Conservation (phyloP, 1,140 invertebrate genomes). For the Cotesia glomerata region DNA sequence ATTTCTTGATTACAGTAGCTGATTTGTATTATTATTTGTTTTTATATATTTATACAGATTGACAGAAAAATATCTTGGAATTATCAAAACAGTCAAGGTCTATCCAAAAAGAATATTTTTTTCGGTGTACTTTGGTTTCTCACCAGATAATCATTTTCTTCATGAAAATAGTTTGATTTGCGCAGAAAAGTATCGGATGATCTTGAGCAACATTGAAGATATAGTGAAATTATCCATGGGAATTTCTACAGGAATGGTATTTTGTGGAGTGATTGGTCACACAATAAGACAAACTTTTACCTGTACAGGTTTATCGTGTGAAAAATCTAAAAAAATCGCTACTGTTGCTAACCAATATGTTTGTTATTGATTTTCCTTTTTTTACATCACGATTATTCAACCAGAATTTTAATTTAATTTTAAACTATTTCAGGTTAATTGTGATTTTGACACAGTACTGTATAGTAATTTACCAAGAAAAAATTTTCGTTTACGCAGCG, state of each 20-base stretch:
- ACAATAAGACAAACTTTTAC: slow-evolving; percentile 70
- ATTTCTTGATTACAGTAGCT: neutral
- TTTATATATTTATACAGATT: slow-evolving; percentile 43
- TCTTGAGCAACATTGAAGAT: slow-evolving; percentile 56
- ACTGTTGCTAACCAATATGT: slow-evolving; percentile 34
- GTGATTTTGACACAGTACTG: slow-evolving; percentile 70
- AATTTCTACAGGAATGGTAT: slow-evolving; percentile 67
- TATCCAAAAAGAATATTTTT: slow-evolving; percentile 71
- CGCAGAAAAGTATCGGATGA: slow-evolving; percentile 60
- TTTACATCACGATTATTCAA: neutral
- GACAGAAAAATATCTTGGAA: slow-evolving; percentile 57
- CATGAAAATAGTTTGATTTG: slow-evolving; percentile 65
- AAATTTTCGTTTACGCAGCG: slow-evolving; percentile 64
- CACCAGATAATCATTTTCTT: slow-evolving; percentile 58
- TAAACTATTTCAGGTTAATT: slow-evolving; percentile 59
- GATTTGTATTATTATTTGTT: too few species aligned
- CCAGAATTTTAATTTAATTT: neutral
- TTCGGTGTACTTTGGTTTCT: slow-evolving; percentile 69
- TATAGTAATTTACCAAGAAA: slow-evolving; percentile 65
- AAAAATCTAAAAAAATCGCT: slow-evolving; percentile 56
- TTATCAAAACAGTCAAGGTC: slow-evolving; percentile 67
- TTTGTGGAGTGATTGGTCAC: slow-evolving; percentile 75
- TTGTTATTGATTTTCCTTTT: neutral
- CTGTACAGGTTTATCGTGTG: slow-evolving; percentile 71
- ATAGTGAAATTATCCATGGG: slow-evolving; percentile 67